phyloP scores from a whole-genome alignment of 2,113 vertebrate species.

The Capreolus pygargus region DNA sequence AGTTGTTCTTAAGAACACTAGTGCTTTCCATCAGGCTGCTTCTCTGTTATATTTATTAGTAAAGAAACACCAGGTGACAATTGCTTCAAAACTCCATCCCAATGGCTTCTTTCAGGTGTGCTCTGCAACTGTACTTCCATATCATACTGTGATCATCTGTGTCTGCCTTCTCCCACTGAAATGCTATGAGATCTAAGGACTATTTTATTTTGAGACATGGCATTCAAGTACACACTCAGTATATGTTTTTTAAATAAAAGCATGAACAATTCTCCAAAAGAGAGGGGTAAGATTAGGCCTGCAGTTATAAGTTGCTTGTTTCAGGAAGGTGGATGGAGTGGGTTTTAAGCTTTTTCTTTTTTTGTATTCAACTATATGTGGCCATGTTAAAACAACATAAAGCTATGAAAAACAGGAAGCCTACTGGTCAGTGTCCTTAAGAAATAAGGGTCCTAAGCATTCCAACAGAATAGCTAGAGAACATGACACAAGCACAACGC shows the following conservation, averaged over 20 bases:
- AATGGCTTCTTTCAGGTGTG: neutral
- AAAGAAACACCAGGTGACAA: slow-evolving; percentile 30
- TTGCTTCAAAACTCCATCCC: slow-evolving; percentile 47
- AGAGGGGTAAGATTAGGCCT: neutral
- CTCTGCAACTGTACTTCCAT: neutral
- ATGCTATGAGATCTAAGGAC: neutral
- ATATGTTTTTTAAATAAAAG: slow-evolving; percentile 26
- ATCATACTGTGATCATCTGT: neutral
- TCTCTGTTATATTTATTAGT: neutral
- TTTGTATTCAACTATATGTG: neutral
- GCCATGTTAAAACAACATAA: neutral
- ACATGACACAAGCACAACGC: neutral
- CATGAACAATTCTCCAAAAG: neutral
- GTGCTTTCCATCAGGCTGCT: neutral
- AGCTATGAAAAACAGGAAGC: neutral
- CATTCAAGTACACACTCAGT: neutral
- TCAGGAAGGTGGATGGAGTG: neutral
- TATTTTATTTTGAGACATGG: slow-evolving; percentile 4
- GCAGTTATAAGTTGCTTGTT: neutral
- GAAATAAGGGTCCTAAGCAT: neutral
- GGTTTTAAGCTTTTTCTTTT: neutral
- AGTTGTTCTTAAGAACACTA: neutral
- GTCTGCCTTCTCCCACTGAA: slow-evolving; percentile 9
- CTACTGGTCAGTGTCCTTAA: neutral
- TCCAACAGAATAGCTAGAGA: neutral